These are phyloP conservation scores for Tethya wilhelma DNA, from an alignment of 37 sponge, comb jelly and placozoan genomes.

Conservation along the genomic window DNA sequence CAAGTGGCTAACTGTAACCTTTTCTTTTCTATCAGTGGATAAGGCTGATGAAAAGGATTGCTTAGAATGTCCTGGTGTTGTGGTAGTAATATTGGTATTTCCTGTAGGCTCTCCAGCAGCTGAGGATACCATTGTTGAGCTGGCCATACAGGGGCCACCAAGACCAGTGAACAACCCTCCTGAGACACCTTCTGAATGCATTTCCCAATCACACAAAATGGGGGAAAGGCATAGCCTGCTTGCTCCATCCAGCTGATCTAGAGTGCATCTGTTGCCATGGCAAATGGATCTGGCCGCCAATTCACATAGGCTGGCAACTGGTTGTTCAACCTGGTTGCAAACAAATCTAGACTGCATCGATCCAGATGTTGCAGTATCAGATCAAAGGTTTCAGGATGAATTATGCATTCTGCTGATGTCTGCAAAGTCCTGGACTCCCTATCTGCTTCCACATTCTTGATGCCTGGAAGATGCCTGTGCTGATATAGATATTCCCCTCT, in stretches of 20 bases:
- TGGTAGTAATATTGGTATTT: slow-evolving; percentile 24
- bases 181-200: slow-evolving; percentile 40
- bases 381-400: background rate
- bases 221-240: slow-evolving; percentile 61
- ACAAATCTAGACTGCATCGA: slow-evolving; percentile 38
- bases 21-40: background rate
- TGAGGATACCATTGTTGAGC: slow-evolving; percentile 57
- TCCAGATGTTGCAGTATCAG: slow-evolving; percentile 13
- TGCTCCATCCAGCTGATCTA: slow-evolving; percentile 7
- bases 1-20: slow-evolving; percentile 51
- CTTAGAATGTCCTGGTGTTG: background rate
- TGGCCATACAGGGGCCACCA: slow-evolving; percentile 43
- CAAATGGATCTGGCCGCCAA: slow-evolving; percentile 55
- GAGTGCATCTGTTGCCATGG: slow-evolving; percentile 52
- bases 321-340: slow-evolving; percentile 55
- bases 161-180: slow-evolving; percentile 16
- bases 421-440: slow-evolving; percentile 13
- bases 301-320: slow-evolving; percentile 46
- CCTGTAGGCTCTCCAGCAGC: slow-evolving; percentile 26
- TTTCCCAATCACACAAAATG: slow-evolving; percentile 49
- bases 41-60: slow-evolving; percentile 17
- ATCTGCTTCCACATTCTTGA: slow-evolving; percentile 31
- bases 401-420: slow-evolving; percentile 39
- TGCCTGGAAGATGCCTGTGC: slow-evolving; percentile 60
- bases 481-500: slow-evolving; percentile 32